phyloP scores from a whole-genome alignment of 2,113 vertebrate species.

The Leucosticte australis region DNA sequence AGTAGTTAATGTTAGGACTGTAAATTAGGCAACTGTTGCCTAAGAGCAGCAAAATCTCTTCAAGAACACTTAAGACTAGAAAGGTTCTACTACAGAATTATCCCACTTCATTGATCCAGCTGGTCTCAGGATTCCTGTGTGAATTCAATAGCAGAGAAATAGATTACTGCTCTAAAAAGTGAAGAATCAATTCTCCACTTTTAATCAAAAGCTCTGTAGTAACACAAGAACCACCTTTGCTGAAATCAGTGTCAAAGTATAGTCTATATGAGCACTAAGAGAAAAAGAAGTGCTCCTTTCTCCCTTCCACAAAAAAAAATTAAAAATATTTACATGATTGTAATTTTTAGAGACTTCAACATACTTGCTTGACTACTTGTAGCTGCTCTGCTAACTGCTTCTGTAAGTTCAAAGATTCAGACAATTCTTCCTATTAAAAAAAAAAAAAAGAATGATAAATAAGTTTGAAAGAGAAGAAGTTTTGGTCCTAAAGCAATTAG shows the following conservation, averaged over 20 bases:
- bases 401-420: slow-evolving; percentile 79
- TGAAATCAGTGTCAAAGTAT: neutral
- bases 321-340: neutral
- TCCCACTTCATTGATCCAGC: neutral
- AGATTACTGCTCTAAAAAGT: neutral
- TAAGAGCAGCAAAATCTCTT: neutral
- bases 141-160: neutral
- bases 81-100: neutral
- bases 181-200: neutral
- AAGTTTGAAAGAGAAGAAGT: neutral
- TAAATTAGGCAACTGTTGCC: neutral
- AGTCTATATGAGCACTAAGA: neutral
- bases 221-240: neutral
- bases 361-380: slow-evolving; percentile 82
- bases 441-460: neutral
- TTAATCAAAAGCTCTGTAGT: neutral
- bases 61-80: neutral
- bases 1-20: neutral
- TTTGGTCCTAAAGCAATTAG: neutral
- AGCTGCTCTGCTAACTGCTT: slow-evolving; percentile 83
- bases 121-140: neutral
- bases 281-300: neutral
- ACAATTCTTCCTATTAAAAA: slow-evolving; percentile 79
- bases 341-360: neutral
- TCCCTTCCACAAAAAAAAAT: neutral